These are phyloP conservation scores for Mesitornis unicolor DNA, from an alignment of 2,113 vertebrate species.

Conservation along the genomic window DNA sequence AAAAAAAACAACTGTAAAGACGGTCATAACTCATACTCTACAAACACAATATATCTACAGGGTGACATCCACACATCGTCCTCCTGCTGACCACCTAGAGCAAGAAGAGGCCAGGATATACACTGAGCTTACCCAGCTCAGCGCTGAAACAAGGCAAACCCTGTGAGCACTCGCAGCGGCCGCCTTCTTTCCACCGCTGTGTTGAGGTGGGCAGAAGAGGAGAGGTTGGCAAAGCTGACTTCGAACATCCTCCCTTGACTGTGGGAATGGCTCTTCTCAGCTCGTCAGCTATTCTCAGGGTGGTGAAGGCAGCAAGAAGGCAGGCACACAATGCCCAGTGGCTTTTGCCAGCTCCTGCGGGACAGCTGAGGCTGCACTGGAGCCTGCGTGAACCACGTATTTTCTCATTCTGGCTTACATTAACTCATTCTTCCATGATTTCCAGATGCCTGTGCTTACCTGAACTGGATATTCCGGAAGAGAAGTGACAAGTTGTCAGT, in stretches of 20 bases:
- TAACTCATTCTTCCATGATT: neutral
- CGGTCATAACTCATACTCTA: neutral
- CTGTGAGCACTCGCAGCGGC: neutral
- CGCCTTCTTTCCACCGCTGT: accelerated
- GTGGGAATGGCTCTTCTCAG: neutral
- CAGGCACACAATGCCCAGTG: neutral
- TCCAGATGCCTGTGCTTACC: neutral
- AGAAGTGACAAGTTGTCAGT: neutral
- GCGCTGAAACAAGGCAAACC: neutral
- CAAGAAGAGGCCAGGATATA: neutral
- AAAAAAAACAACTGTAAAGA: neutral
- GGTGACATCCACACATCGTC: neutral
- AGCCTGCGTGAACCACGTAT: neutral
- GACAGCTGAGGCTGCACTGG: neutral
- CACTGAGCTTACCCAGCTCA: neutral
- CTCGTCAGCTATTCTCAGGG: neutral
- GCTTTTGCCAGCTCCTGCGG: neutral
- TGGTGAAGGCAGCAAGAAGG: neutral
- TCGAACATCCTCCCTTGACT: neutral
- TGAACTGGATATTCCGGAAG: neutral
- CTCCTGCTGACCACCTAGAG: neutral
- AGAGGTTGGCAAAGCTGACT: neutral
- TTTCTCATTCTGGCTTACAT: neutral
- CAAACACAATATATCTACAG: neutral
- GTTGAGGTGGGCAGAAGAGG: neutral